phyloP scores from a whole-genome alignment of 2,113 vertebrate species.

The Siniperca chuatsi region DNA sequence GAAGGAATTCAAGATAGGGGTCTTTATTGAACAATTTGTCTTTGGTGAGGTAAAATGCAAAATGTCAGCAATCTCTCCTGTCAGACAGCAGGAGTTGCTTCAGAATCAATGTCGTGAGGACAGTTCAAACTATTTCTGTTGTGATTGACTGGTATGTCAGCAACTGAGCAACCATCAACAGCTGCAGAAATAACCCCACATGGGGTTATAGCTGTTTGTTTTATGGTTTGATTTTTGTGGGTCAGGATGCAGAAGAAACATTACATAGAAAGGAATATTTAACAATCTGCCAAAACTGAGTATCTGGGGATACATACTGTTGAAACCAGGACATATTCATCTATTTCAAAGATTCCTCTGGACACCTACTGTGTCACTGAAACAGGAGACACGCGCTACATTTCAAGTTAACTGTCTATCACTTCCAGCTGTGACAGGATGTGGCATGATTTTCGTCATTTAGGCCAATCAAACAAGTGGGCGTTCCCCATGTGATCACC shows the following conservation, averaged over 20 bases:
- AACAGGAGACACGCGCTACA: conserved; percentile 59
- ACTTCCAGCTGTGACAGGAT: conserved; percentile 56
- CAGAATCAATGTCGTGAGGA: conserved; percentile 61
- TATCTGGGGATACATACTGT: conserved; percentile 69
- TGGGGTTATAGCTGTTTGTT: conserved; percentile 78
- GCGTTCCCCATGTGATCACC: conserved; percentile 49
- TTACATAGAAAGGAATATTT: conserved; percentile 79
- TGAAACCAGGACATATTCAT: conserved; percentile 80
- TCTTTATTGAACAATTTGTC: conserved; percentile 61
- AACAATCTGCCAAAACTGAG: conserved; percentile 78
- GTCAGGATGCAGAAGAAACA: conserved; percentile 78
- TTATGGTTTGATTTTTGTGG: conserved; percentile 79
- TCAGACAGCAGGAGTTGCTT: conserved; percentile 60
- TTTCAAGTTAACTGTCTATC: conserved; percentile 66
- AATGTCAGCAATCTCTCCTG: conserved; percentile 63
- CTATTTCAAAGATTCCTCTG: conserved; percentile 78
- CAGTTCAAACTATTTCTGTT: conserved; percentile 69
- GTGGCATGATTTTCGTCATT: conserved; percentile 35
- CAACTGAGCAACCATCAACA: conserved; percentile 75
- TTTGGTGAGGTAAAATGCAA: conserved; percentile 64
- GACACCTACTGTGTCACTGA: conserved; percentile 75
- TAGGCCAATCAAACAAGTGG: conserved; percentile 44
- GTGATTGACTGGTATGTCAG: conserved; percentile 78
- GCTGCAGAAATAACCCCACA: conserved; percentile 75
- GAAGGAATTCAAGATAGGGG: conserved; percentile 1